A percentile compares a stretch with the other conserved stretches of the same genome.
Evolutionary conservation across 2,113 vertebrate species (phyloP).

Genomic region (Meriones unguiculatus): DNA sequence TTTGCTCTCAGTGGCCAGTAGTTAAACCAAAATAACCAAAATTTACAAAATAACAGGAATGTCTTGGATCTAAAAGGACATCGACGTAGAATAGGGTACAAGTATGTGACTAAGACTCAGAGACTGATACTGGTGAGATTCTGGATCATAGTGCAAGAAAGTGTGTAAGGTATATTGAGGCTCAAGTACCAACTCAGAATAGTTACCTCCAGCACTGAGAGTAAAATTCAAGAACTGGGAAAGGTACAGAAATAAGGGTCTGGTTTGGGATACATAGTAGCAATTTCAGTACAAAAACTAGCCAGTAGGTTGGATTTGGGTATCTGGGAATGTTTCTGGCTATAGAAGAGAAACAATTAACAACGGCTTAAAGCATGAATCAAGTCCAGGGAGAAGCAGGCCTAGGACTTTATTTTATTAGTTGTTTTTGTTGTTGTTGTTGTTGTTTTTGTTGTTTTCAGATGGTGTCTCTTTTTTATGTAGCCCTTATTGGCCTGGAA

Average conservation of each 20-base stretch:
- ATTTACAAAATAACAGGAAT: constrained; percentile 24
- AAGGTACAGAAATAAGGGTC: background rate
- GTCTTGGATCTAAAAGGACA: background rate
- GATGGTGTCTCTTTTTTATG: background rate
- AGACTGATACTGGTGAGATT: background rate
- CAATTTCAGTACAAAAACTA: constrained; percentile 21
- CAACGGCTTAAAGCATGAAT: background rate
- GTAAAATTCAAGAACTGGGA: background rate
- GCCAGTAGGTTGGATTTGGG: background rate
- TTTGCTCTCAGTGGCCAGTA: constrained; percentile 15
- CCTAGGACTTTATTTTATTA: background rate
- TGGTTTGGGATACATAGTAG: background rate
- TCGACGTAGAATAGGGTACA: background rate
- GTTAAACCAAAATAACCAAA: constrained; percentile 22
- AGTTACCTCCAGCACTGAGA: background rate
- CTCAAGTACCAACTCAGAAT: background rate
- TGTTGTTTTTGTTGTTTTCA: background rate
- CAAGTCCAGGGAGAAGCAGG: constrained; percentile 10
- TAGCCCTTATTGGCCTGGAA: background rate
- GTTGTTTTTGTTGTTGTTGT: too few relatives aligned
- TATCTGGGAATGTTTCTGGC: background rate
- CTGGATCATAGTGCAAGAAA: background rate
- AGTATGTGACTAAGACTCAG: background rate
- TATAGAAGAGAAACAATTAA: constrained; percentile 36
- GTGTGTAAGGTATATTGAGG: background rate